Conservation (phyloP, 2,888 invertebrate species). For the Drosophila merina region DNA sequence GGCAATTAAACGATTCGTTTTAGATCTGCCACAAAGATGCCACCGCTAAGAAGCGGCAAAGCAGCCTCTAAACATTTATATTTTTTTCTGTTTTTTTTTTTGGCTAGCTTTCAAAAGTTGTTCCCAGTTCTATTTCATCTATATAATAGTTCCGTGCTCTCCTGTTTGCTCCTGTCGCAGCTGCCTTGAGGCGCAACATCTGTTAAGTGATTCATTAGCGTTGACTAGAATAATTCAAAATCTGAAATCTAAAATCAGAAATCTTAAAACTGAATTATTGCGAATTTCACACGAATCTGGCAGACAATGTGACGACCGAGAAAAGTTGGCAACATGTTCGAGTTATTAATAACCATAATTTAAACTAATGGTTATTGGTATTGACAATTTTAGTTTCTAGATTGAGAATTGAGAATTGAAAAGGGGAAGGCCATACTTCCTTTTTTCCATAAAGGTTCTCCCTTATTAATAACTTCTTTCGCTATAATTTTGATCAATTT, state of each 20-base stretch:
- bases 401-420: no score
- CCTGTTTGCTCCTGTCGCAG: background rate
- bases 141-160: slow-evolving; percentile 47
- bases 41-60: slow-evolving; percentile 23
- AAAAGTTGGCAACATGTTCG: background rate
- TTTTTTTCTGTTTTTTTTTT: slow-evolving; percentile 29
- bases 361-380: slow-evolving; percentile 53
- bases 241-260: background rate
- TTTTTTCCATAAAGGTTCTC: no score
- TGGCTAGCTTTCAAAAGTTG: slow-evolving; percentile 63
- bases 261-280: slow-evolving; percentile 32
- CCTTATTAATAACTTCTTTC: no score
- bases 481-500: no score
- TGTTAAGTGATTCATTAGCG: slow-evolving; percentile 73
- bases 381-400: background rate
- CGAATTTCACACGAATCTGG: slow-evolving; percentile 31
- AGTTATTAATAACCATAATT: slow-evolving; percentile 53
- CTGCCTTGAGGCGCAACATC: slow-evolving; percentile 52
- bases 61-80: slow-evolving; percentile 6
- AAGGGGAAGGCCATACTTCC: no score
- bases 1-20: slow-evolving; percentile 74
- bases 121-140: slow-evolving; percentile 41
- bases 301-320: slow-evolving; percentile 66
- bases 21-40: slow-evolving; percentile 59
- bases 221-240: slow-evolving; percentile 49